These are phyloP conservation scores for Allygus modestus DNA, from an alignment of 2,888 invertebrate species.

Conservation along the genomic window DNA sequence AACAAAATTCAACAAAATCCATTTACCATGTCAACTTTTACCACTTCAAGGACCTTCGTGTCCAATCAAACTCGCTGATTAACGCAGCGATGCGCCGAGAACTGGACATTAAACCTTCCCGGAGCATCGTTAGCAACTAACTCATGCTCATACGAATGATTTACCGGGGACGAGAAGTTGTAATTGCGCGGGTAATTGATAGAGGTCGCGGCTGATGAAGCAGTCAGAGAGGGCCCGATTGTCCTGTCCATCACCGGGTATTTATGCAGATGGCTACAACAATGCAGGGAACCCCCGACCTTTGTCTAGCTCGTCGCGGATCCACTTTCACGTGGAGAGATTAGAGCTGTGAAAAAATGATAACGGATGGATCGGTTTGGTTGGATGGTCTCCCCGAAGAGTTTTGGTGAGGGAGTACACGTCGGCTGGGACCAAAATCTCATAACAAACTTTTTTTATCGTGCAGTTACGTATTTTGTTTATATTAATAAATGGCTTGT, in stretches of 20 bases:
- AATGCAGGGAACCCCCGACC: constrained; percentile 37
- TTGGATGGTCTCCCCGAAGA: too few species aligned
- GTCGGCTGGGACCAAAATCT: too few species aligned
- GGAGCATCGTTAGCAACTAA: constrained; percentile 36
- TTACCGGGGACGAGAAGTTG: constrained; percentile 51
- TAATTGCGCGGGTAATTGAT: constrained; percentile 57
- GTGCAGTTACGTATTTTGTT: too few species aligned
- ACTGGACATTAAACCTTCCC: not conserved
- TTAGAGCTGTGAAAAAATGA: constrained; percentile 1
- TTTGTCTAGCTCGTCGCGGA: constrained; percentile 44
- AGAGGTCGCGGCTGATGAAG: constrained; percentile 57
- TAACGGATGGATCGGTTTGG: not conserved
- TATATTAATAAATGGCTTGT: too few species aligned
- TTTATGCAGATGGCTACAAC: constrained; percentile 61
- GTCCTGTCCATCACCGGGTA: constrained; percentile 60
- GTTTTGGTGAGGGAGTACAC: too few species aligned
- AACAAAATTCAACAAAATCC: too few species aligned
- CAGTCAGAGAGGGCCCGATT: constrained; percentile 56
- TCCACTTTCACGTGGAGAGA: constrained; percentile 11
- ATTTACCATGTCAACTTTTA: too few species aligned
- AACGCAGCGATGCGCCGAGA: too few species aligned
- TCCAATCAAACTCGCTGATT: too few species aligned
- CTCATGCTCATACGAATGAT: constrained; percentile 52
- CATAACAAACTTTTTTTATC: too few species aligned
- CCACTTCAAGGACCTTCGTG: too few species aligned